These are phyloP conservation scores for Papilio gigon DNA, from an alignment of 2,888 invertebrate species.

Conservation along the genomic window DNA sequence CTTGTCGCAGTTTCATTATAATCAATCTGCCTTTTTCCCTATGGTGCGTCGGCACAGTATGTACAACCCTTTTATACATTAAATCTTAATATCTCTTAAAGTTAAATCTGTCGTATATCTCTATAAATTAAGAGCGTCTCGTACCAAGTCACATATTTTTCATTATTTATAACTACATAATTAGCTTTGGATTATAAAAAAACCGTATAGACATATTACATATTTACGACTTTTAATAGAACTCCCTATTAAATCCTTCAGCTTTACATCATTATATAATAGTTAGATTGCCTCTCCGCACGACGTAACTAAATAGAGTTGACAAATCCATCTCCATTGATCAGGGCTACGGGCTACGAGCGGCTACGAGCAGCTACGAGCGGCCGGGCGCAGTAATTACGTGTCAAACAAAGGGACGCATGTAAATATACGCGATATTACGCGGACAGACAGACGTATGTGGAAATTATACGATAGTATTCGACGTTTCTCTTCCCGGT, in stretches of 20 bases:
- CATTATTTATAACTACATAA: not conserved
- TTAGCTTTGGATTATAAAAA: not conserved
- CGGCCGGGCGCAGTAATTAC: slow-evolving; percentile 64
- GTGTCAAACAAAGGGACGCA: slow-evolving; percentile 74
- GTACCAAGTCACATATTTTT: no score
- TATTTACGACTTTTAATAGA: not conserved
- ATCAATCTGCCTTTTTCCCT: no score
- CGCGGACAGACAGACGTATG: slow-evolving; percentile 76
- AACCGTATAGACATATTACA: not conserved
- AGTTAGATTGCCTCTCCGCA: slow-evolving; percentile 30
- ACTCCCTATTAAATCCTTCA: slow-evolving; percentile 39
- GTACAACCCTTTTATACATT: no score
- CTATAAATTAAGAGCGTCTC: no score
- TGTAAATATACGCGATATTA: slow-evolving; percentile 75
- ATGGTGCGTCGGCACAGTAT: no score
- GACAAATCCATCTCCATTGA: slow-evolving; percentile 65
- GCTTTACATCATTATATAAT: slow-evolving; percentile 12
- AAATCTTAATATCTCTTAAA: no score
- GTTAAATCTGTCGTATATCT: no score
- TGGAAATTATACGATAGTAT: slow-evolving; percentile 76
- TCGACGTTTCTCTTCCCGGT: slow-evolving; percentile 46
- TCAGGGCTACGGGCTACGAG: slow-evolving; percentile 48
- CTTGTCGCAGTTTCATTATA: no score
- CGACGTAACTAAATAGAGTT: slow-evolving; percentile 60
- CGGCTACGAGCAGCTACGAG: slow-evolving; percentile 43